A percentile compares a stretch with the other conserved stretches of the same genome.
Conservation (phyloP, 37 sponge, comb jelly and placozoan genomes). For the Spongilla lacustris region DNA sequence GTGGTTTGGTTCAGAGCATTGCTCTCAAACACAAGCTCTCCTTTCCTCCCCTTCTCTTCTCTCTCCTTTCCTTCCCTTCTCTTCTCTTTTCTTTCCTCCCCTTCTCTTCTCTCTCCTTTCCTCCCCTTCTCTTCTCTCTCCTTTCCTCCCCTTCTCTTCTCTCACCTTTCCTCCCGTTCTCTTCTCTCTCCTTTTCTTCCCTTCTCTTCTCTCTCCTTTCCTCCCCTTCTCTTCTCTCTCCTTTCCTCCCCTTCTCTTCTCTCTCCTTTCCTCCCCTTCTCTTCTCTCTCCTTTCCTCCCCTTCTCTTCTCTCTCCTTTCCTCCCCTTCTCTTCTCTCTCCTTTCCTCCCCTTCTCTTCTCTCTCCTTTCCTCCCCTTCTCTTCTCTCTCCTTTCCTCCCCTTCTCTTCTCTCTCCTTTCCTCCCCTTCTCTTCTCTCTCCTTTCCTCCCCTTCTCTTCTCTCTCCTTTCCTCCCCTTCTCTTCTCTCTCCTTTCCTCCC, state of each 20-base stretch:
- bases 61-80: too few species aligned
- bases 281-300: neutral
- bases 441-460: too few species aligned
- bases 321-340: neutral
- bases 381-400: neutral
- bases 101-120: too few species aligned
- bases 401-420: neutral
- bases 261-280: neutral
- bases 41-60: too few species aligned
- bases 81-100: too few species aligned
- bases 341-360: too few species aligned
- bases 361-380: neutral
- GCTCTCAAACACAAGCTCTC: too few species aligned
- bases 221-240: neutral
- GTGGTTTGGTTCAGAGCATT: too few species aligned
- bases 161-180: neutral
- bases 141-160: too few species aligned
- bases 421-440: neutral
- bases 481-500: neutral
- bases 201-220: neutral
- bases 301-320: neutral
- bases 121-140: neutral
- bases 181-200: neutral
- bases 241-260: too few species aligned
- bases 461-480: neutral